phyloP scores from a whole-genome alignment of 1,140 invertebrate genomes.

The Platyscapa corneri region DNA sequence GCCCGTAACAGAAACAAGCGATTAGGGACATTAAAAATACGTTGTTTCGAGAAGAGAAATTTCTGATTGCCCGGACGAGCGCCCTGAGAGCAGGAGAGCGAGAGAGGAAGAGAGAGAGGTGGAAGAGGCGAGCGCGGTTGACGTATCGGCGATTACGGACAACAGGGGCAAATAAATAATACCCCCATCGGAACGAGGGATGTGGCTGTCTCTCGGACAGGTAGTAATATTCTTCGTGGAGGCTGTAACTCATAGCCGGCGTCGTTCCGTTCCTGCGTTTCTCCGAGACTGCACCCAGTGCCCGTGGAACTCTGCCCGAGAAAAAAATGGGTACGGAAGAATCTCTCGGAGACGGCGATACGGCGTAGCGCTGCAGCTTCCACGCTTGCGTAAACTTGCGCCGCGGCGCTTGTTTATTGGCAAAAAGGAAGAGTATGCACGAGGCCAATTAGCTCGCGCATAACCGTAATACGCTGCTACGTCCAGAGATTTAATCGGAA shows the following conservation, averaged over 20 bases:
- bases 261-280: not conserved
- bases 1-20: not conserved
- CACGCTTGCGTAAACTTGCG: slow-evolving; percentile 33
- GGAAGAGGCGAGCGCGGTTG: slow-evolving; percentile 33
- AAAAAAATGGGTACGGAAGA: not conserved
- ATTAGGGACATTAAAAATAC: slow-evolving; percentile 38
- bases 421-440: slow-evolving; percentile 26
- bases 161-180: slow-evolving; percentile 67
- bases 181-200: slow-evolving; percentile 57
- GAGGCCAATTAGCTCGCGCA: slow-evolving; percentile 47
- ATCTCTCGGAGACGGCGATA: not conserved
- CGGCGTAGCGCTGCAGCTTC: not conserved
- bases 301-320: not conserved
- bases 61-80: slow-evolving; percentile 35
- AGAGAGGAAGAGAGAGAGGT: not conserved
- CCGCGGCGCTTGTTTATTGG: slow-evolving; percentile 17
- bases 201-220: slow-evolving; percentile 66
- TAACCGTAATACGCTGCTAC: slow-evolving; percentile 47
- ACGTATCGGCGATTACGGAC: slow-evolving; percentile 59
- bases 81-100: too few relatives aligned
- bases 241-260: slow-evolving; percentile 68
- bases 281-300: not conserved
- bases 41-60: slow-evolving; percentile 41
- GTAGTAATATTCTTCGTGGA: slow-evolving; percentile 70
- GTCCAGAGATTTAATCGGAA: slow-evolving; percentile 46